A percentile compares a stretch with the other conserved stretches of the same genome.
phyloP scores from a whole-genome alignment of 2,113 vertebrate genomes.

The Eclectus roratus region DNA sequence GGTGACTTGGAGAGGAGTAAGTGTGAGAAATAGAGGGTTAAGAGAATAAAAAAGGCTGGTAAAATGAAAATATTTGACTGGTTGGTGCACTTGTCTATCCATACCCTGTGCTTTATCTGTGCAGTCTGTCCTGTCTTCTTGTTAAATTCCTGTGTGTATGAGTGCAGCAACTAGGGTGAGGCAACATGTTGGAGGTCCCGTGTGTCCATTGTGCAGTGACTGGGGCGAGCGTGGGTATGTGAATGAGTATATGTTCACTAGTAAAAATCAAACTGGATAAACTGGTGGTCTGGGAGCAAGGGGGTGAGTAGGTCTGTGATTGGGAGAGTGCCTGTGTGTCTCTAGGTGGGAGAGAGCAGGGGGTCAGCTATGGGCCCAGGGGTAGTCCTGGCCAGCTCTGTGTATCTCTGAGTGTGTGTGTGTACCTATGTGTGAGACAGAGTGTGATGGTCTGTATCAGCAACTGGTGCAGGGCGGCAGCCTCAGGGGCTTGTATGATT shows the following conservation, averaged over 20 bases:
- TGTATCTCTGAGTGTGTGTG: background rate
- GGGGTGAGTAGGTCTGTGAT: too few species aligned
- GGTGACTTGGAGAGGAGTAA: background rate
- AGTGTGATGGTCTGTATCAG: background rate
- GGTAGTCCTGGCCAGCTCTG: background rate
- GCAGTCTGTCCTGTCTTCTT: background rate
- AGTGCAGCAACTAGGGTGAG: background rate
- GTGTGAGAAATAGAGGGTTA: background rate
- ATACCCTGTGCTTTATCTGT: background rate
- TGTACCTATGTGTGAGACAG: background rate
- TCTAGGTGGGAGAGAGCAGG: background rate
- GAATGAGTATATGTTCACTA: background rate
- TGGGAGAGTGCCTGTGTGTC: background rate
- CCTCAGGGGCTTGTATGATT: background rate
- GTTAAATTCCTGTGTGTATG: background rate
- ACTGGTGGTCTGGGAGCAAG: background rate
- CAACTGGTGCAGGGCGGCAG: background rate
- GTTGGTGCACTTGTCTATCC: background rate
- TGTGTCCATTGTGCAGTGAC: background rate
- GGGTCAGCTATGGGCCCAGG: background rate
- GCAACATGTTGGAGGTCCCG: rapidly evolving
- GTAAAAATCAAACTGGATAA: background rate
- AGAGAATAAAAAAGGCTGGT: background rate
- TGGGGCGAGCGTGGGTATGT: too few species aligned
- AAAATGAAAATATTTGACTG: background rate